Evolutionary conservation across 2,888 invertebrate species (phyloP), one percentile per base, ranked within the genome.

Genomic region (Schrankia costaestrigalis): DNA sequence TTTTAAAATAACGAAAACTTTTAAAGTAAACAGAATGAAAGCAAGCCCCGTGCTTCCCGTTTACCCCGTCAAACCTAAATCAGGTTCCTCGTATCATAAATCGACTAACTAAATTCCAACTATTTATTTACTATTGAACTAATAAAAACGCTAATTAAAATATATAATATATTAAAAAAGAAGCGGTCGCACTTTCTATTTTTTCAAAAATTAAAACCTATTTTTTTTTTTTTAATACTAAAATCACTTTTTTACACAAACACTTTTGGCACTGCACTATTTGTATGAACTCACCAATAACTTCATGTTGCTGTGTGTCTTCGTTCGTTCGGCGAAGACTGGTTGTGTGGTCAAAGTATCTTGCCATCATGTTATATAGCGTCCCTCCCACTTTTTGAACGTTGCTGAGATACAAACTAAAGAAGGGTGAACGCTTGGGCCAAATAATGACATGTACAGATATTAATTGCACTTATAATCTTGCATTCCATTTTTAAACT

Each of bases 251-350:
- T 59, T 54, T 35, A 41, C 58, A 58, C 58, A 49, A 43, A 44
- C 51, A 58, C 58, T 59, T 41, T n/a, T n/a, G n/a, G 37, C 58
- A 59, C 58, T 60, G 51, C 61, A 56, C 60, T 56, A 48, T 53
- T 45, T 53, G 44, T 43, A 40, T 52, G 26, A 48, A 85, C 87
- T 87, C 78, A 87, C 87, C 87, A 79, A 77, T 63, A 75, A 71
- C 85, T 87, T 88, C 87, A 88, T 86, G 83, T 80, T 83, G 86
- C 78, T 76, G 61, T 58, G 69, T 56, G 80, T 84, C 84, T 81
- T 74, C 85, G 82, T 70, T 65, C 60, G 62, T 49, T 60, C 62
- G 83, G 75, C 84, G 87, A 85, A 86, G 85, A 85, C 85, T 82
- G 82, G 84, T 81, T 84, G 83, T 83, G 79, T 79, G 71, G 58